These are phyloP conservation scores for Cepphus grylle DNA, from an alignment of 2,113 vertebrate genomes.

Conservation along the genomic window DNA sequence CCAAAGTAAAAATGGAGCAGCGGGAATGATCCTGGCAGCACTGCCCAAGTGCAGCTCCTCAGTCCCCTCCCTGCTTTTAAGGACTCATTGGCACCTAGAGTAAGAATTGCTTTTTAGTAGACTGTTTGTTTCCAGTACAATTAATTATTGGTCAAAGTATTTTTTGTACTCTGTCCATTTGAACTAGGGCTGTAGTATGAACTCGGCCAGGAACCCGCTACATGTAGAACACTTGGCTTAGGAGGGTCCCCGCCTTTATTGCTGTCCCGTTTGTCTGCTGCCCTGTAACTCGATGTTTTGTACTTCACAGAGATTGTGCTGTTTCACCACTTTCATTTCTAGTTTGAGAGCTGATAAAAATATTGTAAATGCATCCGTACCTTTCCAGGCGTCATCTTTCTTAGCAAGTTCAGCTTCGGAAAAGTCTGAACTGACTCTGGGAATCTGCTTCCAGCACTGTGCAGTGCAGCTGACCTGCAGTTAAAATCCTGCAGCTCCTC, in stretches of 20 bases:
- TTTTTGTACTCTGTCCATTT: slow-evolving; percentile 75
- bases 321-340: slow-evolving; percentile 51
- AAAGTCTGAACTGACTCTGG: background rate
- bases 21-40: slow-evolving; percentile 73
- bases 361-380: slow-evolving; percentile 23
- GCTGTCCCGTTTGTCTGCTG: slow-evolving; percentile 59
- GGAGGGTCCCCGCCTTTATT: slow-evolving; percentile 25
- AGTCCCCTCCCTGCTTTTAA: slow-evolving; percentile 66
- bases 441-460: background rate
- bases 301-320: slow-evolving; percentile 71
- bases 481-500: background rate
- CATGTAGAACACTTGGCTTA: slow-evolving; percentile 55
- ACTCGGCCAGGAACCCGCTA: background rate
- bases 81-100: slow-evolving; percentile 77
- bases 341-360: slow-evolving; percentile 67
- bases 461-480: background rate
- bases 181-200: slow-evolving; percentile 61
- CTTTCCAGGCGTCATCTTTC: background rate
- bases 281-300: slow-evolving; percentile 76
- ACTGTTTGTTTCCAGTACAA: slow-evolving; percentile 73
- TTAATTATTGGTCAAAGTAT: slow-evolving; percentile 73
- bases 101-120: slow-evolving; percentile 77
- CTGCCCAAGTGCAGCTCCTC: slow-evolving; percentile 21
- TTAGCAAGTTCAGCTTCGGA: background rate
- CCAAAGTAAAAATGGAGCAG: slow-evolving; percentile 99